These are phyloP conservation scores for Phymorhynchus buccinoides DNA, from an alignment of 1,140 invertebrate genomes.

Conservation along the genomic window DNA sequence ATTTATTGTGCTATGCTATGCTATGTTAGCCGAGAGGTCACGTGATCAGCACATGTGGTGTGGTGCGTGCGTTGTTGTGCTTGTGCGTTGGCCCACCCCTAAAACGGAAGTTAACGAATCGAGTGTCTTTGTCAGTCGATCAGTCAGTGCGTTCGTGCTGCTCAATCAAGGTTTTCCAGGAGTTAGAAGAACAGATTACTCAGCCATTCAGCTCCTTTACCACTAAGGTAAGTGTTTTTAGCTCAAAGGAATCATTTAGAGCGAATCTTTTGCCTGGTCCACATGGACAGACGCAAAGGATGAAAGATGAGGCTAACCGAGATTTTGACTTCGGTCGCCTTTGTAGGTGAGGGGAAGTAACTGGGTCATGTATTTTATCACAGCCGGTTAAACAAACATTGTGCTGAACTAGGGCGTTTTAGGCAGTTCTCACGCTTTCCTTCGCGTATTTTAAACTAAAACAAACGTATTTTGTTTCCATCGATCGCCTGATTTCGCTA, in stretches of 20 bases:
- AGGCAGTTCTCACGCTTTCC: background rate
- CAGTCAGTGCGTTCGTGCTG: slow-evolving; percentile 25
- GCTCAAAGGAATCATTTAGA: background rate
- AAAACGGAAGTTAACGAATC: slow-evolving; percentile 39
- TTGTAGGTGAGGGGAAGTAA: slow-evolving; percentile 28
- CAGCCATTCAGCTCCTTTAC: background rate
- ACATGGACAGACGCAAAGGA: slow-evolving; percentile 37
- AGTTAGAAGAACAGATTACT: background rate
- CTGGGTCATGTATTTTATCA: slow-evolving; percentile 20
- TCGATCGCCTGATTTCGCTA: background rate
- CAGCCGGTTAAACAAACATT: background rate
- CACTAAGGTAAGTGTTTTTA: background rate
- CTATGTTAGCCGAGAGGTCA: slow-evolving; percentile 29
- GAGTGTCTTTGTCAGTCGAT: slow-evolving; percentile 37
- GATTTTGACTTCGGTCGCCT: background rate
- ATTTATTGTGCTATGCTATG: too few relatives aligned
- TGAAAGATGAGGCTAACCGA: slow-evolving; percentile 5
- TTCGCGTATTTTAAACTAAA: background rate
- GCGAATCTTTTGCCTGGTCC: background rate
- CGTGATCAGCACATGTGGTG: slow-evolving; percentile 35
- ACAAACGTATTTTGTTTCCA: background rate
- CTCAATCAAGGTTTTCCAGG: background rate
- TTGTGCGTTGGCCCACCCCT: slow-evolving; percentile 33
- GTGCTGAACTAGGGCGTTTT: background rate
- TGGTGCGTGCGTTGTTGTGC: slow-evolving; percentile 35